Base-by-base conservation (phyloP, 2,113 vertebrate genomes). In the Oryzias celebensis region DNA sequence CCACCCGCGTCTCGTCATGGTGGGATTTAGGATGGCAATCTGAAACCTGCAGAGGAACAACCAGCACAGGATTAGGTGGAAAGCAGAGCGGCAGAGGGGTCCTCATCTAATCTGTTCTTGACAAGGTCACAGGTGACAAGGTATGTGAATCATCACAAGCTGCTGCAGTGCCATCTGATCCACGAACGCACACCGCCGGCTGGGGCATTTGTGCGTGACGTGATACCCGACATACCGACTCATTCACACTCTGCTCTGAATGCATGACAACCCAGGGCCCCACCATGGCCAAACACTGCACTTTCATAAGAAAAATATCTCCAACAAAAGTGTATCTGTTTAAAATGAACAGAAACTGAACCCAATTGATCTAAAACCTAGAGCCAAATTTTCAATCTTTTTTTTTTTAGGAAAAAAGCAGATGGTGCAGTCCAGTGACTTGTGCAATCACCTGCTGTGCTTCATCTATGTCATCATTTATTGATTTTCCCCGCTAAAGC, bases 11-110 rank as follows among this genome's bases (percentile, higher is more conserved):
- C 75, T 75, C 73, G 58, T 26, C 66, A 63, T 63, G 83, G 80
- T 85, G 83, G 78, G 78, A 77, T 83, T 87, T 87, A 82, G 77
- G 75, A 74, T 77, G 42, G 59, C 43, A 52, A 58, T 46, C 65
- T 62, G 57, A 80, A 74, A 63, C 55, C 58, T 64, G 60, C 23
- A 2, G 56, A 56, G 36, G 42, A 54, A 55, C 52, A 55, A 62
- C 1, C 28, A 8, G 41, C 20, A 58, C 44, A 23, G 78, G 71
- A 83, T 79, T 68, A 79, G 67, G 52, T 58, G 28, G 26, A 22
- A 42, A 8, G 5, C 43, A 66, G 65, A 59, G 60, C 3, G 62
- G 44, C 48, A 2, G 50, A 61, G 70, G 68, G 71, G 73, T 72
- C 65, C 8, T 3, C 36, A 13, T 10, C 36, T 36, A 36, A 53